Evolutionary conservation across 2,113 vertebrate species (phyloP), one percentile per base, ranked within the genome.

Genomic region (Chloroceryle aenea): DNA sequence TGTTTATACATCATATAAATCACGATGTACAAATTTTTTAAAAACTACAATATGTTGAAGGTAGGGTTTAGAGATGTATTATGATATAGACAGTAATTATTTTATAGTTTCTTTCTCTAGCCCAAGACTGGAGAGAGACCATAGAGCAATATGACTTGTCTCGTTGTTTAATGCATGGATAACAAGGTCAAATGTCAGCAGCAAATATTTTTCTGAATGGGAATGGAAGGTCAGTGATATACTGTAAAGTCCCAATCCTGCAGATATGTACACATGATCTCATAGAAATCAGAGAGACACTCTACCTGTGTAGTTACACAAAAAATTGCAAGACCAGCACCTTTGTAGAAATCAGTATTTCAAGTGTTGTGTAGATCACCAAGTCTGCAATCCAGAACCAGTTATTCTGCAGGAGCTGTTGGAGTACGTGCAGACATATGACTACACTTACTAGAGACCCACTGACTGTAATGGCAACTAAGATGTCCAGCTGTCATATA

Each of bases 21-120:
- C 29, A 19, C 15, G 61, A 40, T 14, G 5, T 9, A 18, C 5
- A 40, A 3, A 20, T 53, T 83, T 87, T 29, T 0, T 3, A 71
- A 85, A 80, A 52, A 8, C 22, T 79, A 5, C 13, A 23, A 1
- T 42, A 8, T 59, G 7, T 9, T 79, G 20, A 88, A 76, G 19
- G 15, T 14, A 69, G 38, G 9, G 32, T 78, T 91, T 82, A 56
- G 40, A 75, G 12, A 25, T 30, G 1, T 26, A 8, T 14, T 61
- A 36, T 42, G 14, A n/a, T 12, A 48, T 3, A 50, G 42, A 45
- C 3, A 50, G 12, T 17, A 26, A 0, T 0, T 56, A 36, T 93
- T 91, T 69, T 36, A 4, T 61, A 13, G 64, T 79, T 78, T 75
- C 6, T 83, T 78, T 55, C n/a, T 53, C 8, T 42, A 53, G 53